Evolutionary conservation across 2,113 vertebrate genomes (phyloP), one percentile per base, ranked within the genome.

Genomic region (Atlantisia rogersi): DNA sequence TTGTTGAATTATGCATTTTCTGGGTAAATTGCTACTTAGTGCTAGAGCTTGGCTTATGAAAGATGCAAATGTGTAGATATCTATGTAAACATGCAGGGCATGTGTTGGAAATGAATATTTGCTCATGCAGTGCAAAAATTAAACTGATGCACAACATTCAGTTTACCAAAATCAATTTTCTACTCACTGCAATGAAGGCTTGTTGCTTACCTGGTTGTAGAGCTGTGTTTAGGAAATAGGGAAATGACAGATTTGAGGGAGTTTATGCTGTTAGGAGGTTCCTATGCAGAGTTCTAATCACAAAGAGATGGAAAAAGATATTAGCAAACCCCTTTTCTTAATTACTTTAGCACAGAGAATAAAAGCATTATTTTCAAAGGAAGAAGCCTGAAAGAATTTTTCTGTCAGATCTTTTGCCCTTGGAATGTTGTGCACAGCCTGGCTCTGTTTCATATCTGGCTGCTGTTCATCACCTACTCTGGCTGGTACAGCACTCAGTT

Each of bases 181-280:
- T 85, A 1, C 21, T 85, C 63, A 20, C 21, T 44, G 48, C 2
- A 9, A 20, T 35, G 58, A 79, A 77, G 79, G 31, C 64, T 83
- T 83, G 77, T 86, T 82, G 80, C 71, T 95, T 93, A 92, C 80
- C 97, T 94, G 92, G 75, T 67, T 74, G 77, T 58, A 83, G 70
- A 97, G 73, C 86, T 75, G 31, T 90, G 90, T 94, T 92, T 93
- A 94, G 67, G 80, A 95, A 96, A 95, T 62, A 91, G 67, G 35
- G 70, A 28, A 26, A 25, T n/a, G 52, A 77, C 28, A 35, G 31
- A 48, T 80, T 42, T 85, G 69, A 85, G 42, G 68, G 50, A 81
- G 87, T 92, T 91, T 78, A 44, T 70, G 28, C 48, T 44, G 15
- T 75, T n/a, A 68, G 46, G 44, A 46, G 21, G 82, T 71, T 71